phyloP scores from a whole-genome alignment of 2,888 invertebrate genomes.

The Anarsia innoxiella region DNA sequence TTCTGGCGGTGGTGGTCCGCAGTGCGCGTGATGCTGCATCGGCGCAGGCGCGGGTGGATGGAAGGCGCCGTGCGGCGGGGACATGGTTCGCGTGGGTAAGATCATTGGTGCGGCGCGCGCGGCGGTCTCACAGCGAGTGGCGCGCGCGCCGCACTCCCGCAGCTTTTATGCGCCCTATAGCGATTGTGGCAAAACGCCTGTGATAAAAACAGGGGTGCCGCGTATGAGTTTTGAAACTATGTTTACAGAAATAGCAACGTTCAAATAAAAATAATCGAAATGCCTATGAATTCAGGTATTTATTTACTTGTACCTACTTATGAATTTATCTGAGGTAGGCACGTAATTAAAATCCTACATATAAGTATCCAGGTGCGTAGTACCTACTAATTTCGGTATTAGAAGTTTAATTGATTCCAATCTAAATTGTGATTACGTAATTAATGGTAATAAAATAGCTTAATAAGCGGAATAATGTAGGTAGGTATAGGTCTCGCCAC shows the following conservation, averaged over 20 bases:
- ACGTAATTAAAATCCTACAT: too few relatives aligned
- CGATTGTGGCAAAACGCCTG: conserved; percentile 73
- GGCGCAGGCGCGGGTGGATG: conserved; percentile 65
- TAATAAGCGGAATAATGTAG: too few relatives aligned
- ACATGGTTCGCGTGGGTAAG: conserved; percentile 68
- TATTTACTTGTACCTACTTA: neutral
- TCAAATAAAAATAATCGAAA: neutral
- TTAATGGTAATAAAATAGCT: too few relatives aligned
- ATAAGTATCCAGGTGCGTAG: too few relatives aligned
- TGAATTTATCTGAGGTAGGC: neutral
- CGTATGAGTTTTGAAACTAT: too few relatives aligned
- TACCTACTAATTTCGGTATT: too few relatives aligned
- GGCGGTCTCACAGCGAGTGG: conserved; percentile 65
- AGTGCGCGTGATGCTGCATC: conserved; percentile 40
- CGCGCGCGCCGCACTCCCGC: conserved; percentile 57
- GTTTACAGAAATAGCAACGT: too few relatives aligned
- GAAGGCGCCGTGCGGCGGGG: conserved; percentile 69
- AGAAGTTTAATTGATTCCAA: too few relatives aligned
- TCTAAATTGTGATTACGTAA: too few relatives aligned
- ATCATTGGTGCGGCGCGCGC: conserved; percentile 67
- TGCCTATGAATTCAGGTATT: too few relatives aligned
- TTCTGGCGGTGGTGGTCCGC: conserved; percentile 57
- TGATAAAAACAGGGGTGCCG: conserved; percentile 69
- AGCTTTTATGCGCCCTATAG: conserved; percentile 69
- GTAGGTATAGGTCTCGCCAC: too few relatives aligned